Conservation (phyloP, 2,888 invertebrate species). For the Acrocyrtus sp. region DNA sequence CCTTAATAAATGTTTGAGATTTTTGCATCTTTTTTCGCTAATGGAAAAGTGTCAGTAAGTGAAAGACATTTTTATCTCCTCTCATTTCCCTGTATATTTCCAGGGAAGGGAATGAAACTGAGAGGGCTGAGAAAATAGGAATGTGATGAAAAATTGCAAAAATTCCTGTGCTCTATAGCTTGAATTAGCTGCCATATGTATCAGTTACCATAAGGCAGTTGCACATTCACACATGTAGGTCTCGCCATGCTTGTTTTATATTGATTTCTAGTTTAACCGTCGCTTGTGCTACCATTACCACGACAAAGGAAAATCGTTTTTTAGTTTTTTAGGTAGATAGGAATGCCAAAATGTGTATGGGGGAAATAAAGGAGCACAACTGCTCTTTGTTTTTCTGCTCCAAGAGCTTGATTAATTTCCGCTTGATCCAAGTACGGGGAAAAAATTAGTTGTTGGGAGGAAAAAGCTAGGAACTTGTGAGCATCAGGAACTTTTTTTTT, state of each 20-base stretch:
- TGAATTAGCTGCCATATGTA: too few species aligned
- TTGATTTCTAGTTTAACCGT: slow-evolving; percentile 34
- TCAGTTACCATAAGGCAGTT: too few species aligned
- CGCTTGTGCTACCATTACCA: too few species aligned
- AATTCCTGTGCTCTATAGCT: too few species aligned
- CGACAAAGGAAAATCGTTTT: not conserved
- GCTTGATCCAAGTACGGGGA: slow-evolving; percentile 35
- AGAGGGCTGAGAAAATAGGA: too few species aligned
- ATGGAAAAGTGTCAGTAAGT: slow-evolving; percentile 53
- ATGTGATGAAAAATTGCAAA: too few species aligned
- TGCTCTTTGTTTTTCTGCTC: slow-evolving; percentile 43
- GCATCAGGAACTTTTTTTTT: slow-evolving; percentile 12
- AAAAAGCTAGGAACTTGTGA: slow-evolving; percentile 26
- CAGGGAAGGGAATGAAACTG: too few species aligned
- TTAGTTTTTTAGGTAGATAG: not conserved
- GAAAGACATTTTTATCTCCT: slow-evolving; percentile 42
- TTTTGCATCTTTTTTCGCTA: slow-evolving; percentile 48
- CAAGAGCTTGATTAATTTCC: slow-evolving; percentile 50
- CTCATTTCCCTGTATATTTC: slow-evolving; percentile 19
- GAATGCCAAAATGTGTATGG: not conserved
- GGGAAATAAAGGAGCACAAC: slow-evolving; percentile 22
- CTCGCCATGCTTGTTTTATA: too few species aligned
- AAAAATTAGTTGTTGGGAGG: not conserved
- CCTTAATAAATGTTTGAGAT: slow-evolving; percentile 40
- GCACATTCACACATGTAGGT: too few species aligned